Evolutionary conservation across 2,888 invertebrate genomes (phyloP), one percentile per base, ranked within the genome.

Genomic region (Sphaerophoria taeniata): DNA sequence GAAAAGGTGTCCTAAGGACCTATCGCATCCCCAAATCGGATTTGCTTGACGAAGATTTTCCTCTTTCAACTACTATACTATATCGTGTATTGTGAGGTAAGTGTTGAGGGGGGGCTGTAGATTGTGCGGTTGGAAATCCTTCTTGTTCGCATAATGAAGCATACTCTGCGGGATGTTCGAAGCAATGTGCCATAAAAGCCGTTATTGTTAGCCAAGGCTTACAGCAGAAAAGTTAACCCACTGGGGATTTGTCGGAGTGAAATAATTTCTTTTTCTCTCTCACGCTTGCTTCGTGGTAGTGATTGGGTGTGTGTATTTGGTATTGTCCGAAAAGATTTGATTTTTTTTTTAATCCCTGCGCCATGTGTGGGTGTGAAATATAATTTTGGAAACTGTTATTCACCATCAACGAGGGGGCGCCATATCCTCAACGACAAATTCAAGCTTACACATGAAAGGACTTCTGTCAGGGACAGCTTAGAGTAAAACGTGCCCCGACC

Each of bases 1-100:
- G 70, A 77, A 76, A 81, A 85, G 85, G 85, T 85, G 85, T 85
- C 85, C 81, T 81, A 85, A 85, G 53, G 81, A 85, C 81, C 76
- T 85, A 77, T 85, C 69, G 2, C 24, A 85, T 85, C 85, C 85
- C 70, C 58, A 85, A 85, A 85, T 85, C 76, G 81, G 85, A 85
- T 85, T 85, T 81, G 56, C 76, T 73, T 67, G 55, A 51, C 53
- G 51, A 71, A 75, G 75, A 79, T 75, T 71, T 79, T 43, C 43
- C 43, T 9, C 39, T 39, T 39, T 43, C 12, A 3, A 3, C 43
- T 12, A 11, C 43, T 43, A 43, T 12, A 3, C 6, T 9, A 9
- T 43, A 9, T 43, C 3, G 3, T 43, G 0, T 43, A 43, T 43
- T 43, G 43, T 43, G 7, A 11, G 9, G 43, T 43, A 43, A 43